phyloP scores from a whole-genome alignment of 2,888 invertebrate species.

The Watsonalla cultraria region DNA sequence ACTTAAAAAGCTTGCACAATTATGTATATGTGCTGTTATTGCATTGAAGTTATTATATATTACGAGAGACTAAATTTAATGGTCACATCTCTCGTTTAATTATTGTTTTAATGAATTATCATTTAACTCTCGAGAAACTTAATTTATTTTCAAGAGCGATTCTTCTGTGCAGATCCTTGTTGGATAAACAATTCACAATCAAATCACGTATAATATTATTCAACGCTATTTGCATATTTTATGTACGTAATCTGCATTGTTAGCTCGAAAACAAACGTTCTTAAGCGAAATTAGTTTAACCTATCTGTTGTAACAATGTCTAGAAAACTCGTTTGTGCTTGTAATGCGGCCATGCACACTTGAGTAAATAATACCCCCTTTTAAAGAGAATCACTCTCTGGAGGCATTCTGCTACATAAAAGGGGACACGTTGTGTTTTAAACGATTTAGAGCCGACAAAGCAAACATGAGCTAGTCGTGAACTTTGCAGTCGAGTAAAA shows the following conservation, averaged over 20 bases:
- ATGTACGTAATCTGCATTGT: background rate
- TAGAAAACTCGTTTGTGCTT: constrained; percentile 27
- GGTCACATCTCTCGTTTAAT: no score
- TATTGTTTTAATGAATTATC: no score
- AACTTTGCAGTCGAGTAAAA: constrained; percentile 53
- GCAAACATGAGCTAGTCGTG: constrained; percentile 41
- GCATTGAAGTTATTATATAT: constrained; percentile 7
- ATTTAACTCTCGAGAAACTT: no score
- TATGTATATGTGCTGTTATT: constrained; percentile 14
- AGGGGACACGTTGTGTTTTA: constrained; percentile 34
- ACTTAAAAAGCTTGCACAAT: constrained; percentile 25
- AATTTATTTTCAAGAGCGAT: background rate
- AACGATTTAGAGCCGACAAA: constrained; percentile 30
- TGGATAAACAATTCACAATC: background rate
- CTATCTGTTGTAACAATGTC: constrained; percentile 27
- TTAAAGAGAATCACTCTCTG: constrained; percentile 35
- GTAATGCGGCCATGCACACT: constrained; percentile 24
- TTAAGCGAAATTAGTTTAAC: constrained; percentile 25
- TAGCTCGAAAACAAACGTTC: constrained; percentile 7
- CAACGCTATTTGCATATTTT: background rate
- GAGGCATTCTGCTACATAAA: constrained; percentile 33
- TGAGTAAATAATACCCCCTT: constrained; percentile 46
- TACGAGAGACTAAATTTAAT: no score
- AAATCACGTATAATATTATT: background rate
- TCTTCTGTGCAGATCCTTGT: background rate